Evolutionary conservation across 1,140 invertebrate genomes (phyloP), one percentile per base, ranked within the genome.

Genomic region (Drosophila micromelanica): DNA sequence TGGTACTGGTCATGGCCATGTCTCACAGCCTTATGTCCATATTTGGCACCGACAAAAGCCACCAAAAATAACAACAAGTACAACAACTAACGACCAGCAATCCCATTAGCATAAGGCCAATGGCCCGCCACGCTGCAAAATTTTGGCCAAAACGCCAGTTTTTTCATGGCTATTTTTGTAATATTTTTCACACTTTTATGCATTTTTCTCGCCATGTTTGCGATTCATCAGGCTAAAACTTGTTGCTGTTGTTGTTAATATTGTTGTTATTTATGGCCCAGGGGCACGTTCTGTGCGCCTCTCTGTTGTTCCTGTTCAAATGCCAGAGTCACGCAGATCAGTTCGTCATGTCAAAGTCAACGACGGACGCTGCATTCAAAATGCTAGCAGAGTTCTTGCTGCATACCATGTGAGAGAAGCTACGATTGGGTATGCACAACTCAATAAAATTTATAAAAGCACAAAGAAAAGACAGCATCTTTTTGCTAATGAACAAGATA

Each of bases 271-370:
- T 80, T 79, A 79, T 78, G 73, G 62, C 67, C 37, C 55, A 68
- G 70, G 70, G 70, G 70, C 80, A 69, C 67, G 52, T 67, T 60
- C 76, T 75, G 64, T 32, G 32, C 54, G 62, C 51, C 30, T 12
- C 61, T 13, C 7, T 30, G 63, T 45, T 57, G 52, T 72, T 59
- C 52, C 69, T 67, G 54, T 59, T 63, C 52, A 86, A 86, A 78
- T 86, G 81, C 82, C 81, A 78, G 37, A 78, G 74, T 72, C 82
- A 81, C 67, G 80, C 80, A 79, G 80, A 68, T 79, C 80, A 79
- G 80, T 73, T 79, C 80, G 73, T 84, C 80, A 82, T 75, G 78
- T 81, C 79, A 81, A 81, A 81, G 79, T 81, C 78, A 80, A 67
- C 65, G 71, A 69, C 51, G 71, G 76, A 62, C 67, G 60, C 52